phyloP scores from a whole-genome alignment of 2,113 vertebrate genomes.

The Trichomycterus rosablanca region DNA sequence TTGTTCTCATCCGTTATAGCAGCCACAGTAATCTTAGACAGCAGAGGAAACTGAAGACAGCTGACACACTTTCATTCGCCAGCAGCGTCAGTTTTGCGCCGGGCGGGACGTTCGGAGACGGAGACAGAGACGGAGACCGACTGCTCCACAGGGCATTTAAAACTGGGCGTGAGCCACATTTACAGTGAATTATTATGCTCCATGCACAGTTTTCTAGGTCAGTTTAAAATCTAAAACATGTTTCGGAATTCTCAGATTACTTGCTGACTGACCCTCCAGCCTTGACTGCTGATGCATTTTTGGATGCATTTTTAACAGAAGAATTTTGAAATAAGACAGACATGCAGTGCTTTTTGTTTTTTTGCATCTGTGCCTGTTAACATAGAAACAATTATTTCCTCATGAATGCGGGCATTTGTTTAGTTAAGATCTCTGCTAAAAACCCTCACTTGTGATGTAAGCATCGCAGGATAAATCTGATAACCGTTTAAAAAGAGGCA shows the following conservation, averaged over 20 bases:
- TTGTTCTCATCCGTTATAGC: too few relatives aligned
- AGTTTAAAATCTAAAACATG: conserved; percentile 42
- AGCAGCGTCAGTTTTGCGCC: too few relatives aligned
- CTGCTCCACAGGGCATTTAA: conserved; percentile 38
- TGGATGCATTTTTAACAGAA: not conserved
- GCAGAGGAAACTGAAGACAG: too few relatives aligned
- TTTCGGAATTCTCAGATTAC: conserved; percentile 31
- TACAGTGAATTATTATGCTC: conserved; percentile 51
- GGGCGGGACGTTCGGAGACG: too few relatives aligned
- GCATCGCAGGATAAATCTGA: conserved; percentile 62
- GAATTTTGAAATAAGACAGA: not conserved
- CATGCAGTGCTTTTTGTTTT: too few relatives aligned
- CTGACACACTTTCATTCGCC: too few relatives aligned
- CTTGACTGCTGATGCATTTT: not conserved
- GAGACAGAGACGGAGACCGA: conserved; percentile 28
- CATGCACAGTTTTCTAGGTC: conserved; percentile 55
- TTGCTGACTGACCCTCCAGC: conserved; percentile 1
- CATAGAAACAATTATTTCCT: conserved; percentile 54
- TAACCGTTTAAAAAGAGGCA: conserved; percentile 60
- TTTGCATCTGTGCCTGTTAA: too few relatives aligned
- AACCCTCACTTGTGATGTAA: conserved; percentile 48
- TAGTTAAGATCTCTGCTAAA: conserved; percentile 51
- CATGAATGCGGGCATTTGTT: conserved; percentile 62
- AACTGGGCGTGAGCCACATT: conserved; percentile 63
- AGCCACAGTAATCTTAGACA: too few relatives aligned